Conservation (phyloP, 1,140 invertebrate genomes). For the Megalopta genalis region DNA sequence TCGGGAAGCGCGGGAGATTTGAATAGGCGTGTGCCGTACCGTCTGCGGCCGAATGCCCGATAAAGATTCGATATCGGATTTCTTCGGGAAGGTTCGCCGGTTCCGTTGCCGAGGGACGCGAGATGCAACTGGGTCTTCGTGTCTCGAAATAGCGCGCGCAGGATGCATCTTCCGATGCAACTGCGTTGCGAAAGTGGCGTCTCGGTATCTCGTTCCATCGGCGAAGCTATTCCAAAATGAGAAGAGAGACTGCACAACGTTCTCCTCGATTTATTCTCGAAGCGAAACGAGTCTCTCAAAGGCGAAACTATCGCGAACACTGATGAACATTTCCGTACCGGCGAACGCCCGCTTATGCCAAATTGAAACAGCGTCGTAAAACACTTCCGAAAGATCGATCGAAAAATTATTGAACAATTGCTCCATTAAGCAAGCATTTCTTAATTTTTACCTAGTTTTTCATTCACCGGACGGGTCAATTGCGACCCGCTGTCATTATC, state of each 20-base stretch:
- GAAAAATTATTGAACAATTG: too few relatives aligned
- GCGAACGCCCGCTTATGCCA: too few relatives aligned
- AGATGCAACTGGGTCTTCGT: slow-evolving; percentile 34
- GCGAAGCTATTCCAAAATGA: neutral
- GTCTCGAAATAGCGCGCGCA: slow-evolving; percentile 41
- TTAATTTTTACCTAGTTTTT: too few relatives aligned
- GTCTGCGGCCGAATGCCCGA: neutral
- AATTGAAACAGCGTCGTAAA: too few relatives aligned
- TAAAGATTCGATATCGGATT: slow-evolving; percentile 10
- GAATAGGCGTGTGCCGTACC: neutral
- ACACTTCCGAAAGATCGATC: too few relatives aligned
- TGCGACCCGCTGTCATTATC: too few relatives aligned
- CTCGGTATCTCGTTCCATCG: neutral
- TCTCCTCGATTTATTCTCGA: too few relatives aligned
- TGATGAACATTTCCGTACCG: too few relatives aligned
- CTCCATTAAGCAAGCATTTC: too few relatives aligned
- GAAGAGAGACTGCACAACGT: neutral
- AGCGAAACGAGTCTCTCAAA: too few relatives aligned
- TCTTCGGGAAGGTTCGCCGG: slow-evolving; percentile 10
- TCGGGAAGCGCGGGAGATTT: neutral
- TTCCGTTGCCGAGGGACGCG: slow-evolving; percentile 6
- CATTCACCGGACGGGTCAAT: too few relatives aligned
- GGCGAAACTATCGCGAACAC: too few relatives aligned
- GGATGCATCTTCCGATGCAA: slow-evolving; percentile 5
- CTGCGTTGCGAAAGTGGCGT: neutral